Percentiles rank a stretch among this genome's conserved stretches.
Evolutionary conservation across 2,888 invertebrate genomes (phyloP).

Genomic region (Thereva unica): DNA sequence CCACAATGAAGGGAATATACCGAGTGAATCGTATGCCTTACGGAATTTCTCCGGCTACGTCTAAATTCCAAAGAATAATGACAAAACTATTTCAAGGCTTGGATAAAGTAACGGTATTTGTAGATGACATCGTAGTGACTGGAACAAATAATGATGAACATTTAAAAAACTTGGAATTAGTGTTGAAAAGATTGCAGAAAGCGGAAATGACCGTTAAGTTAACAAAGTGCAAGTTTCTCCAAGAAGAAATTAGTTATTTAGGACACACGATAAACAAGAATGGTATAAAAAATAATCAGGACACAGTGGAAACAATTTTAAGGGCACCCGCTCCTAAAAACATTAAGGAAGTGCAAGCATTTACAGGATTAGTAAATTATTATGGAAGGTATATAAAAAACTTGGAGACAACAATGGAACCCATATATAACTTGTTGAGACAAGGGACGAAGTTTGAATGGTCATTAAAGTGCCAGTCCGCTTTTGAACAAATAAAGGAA

Average conservation of each 20-base stretch:
- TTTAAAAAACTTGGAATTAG: neutral
- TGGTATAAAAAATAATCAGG: slow-evolving; percentile 46
- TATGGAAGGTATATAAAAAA: slow-evolving; percentile 50
- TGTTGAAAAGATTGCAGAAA: slow-evolving; percentile 14
- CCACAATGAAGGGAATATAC: slow-evolving; percentile 3
- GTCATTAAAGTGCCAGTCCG: slow-evolving; percentile 42
- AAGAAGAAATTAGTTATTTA: slow-evolving; percentile 49
- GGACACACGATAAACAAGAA: slow-evolving; percentile 47
- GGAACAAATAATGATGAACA: neutral
- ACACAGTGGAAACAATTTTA: slow-evolving; percentile 48
- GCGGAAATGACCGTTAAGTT: slow-evolving; percentile 46
- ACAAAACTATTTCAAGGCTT: slow-evolving; percentile 1
- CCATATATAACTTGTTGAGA: slow-evolving; percentile 46
- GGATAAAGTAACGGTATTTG: neutral
- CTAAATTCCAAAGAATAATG: slow-evolving; percentile 3
- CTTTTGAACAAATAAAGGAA: slow-evolving; percentile 46
- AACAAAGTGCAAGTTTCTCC: slow-evolving; percentile 50
- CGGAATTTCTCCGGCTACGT: neutral
- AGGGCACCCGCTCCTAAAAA: slow-evolving; percentile 45
- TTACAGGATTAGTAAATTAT: slow-evolving; percentile 49
- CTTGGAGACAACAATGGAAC: slow-evolving; percentile 46
- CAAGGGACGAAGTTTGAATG: slow-evolving; percentile 46
- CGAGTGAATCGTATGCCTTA: neutral
- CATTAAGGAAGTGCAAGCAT: slow-evolving; percentile 46
- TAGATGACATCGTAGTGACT: slow-evolving; percentile 1